Percentiles rank a stretch among this genome's conserved stretches.
These are phyloP conservation scores for Muscicapa striata DNA, from an alignment of 2,797 vertebrate species.

Conservation along the genomic window DNA sequence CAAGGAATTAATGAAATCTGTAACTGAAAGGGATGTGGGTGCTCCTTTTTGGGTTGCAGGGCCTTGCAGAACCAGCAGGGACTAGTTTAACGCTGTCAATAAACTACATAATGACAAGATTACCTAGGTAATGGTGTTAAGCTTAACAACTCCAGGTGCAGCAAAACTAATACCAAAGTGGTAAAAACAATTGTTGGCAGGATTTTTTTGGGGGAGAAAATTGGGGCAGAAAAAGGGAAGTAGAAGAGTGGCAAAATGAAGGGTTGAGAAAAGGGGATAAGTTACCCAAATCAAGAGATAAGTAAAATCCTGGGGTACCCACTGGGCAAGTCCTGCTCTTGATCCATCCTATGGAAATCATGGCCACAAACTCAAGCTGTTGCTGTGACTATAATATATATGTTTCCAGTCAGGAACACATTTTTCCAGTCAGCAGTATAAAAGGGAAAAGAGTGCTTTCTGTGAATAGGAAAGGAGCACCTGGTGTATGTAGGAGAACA, in stretches of 20 bases:
- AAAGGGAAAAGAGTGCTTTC: not conserved
- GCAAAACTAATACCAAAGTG: not conserved
- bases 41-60: not conserved
- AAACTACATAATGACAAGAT: fast-evolving
- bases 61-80: not conserved
- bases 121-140: not conserved
- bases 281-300: not conserved
- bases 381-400: not conserved
- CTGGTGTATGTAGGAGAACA: not conserved
- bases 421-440: not conserved
- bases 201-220: not conserved
- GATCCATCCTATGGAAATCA: not conserved
- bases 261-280: not conserved
- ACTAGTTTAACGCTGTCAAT: not conserved
- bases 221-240: not conserved
- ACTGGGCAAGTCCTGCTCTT: not conserved
- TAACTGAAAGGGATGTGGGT: not conserved
- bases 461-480: not conserved
- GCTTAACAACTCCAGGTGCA: not conserved
- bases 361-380: not conserved
- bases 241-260: not conserved
- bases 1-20: not conserved
- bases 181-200: not conserved
- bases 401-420: not conserved
- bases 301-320: not conserved